A percentile compares a stretch with the other conserved stretches of the same genome.
Conservation (phyloP, 1,140 invertebrate genomes). For the Conopomorpha cramerella region DNA sequence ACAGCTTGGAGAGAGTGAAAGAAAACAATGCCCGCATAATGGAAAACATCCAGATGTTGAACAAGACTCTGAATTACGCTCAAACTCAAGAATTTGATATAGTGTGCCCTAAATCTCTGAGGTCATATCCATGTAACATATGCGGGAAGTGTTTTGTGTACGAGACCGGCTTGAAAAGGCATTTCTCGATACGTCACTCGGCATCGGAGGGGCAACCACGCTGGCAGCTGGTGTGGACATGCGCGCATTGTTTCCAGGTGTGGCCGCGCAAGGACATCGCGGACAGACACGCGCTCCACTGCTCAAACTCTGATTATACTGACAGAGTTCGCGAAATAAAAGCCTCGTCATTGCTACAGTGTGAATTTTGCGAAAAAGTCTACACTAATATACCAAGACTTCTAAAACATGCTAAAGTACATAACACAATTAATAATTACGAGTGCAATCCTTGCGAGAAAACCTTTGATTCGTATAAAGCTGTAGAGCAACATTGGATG, state of each 20-base stretch:
- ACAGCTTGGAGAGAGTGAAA: slow-evolving; percentile 47
- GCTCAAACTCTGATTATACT: slow-evolving; percentile 20
- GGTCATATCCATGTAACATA: slow-evolving; percentile 28
- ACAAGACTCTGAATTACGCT: slow-evolving; percentile 44
- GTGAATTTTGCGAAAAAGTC: slow-evolving; percentile 51
- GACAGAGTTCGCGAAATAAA: slow-evolving; percentile 35
- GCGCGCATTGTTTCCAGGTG: slow-evolving; percentile 46
- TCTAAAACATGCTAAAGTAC: slow-evolving; percentile 33
- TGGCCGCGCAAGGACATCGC: slow-evolving; percentile 40
- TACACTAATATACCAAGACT: slow-evolving; percentile 46
- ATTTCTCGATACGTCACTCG: slow-evolving; percentile 29
- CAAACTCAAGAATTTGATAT: slow-evolving; percentile 42
- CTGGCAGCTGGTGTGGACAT: slow-evolving; percentile 53
- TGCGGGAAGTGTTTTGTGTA: slow-evolving; percentile 50
- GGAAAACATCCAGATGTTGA: slow-evolving; percentile 51
- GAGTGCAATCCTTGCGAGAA: slow-evolving; percentile 40
- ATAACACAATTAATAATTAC: slow-evolving; percentile 36
- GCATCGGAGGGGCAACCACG: slow-evolving; percentile 23
- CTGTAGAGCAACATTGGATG: slow-evolving; percentile 40
- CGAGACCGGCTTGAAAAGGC: slow-evolving; percentile 37
- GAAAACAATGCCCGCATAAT: slow-evolving; percentile 50
- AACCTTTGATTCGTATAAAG: slow-evolving; percentile 36
- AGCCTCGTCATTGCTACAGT: slow-evolving; percentile 35
- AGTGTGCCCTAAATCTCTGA: slow-evolving; percentile 24
- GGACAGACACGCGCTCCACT: slow-evolving; percentile 25